phyloP scores from a whole-genome alignment of 1,140 invertebrate genomes.

The Pseudomyrmex gracilis region DNA sequence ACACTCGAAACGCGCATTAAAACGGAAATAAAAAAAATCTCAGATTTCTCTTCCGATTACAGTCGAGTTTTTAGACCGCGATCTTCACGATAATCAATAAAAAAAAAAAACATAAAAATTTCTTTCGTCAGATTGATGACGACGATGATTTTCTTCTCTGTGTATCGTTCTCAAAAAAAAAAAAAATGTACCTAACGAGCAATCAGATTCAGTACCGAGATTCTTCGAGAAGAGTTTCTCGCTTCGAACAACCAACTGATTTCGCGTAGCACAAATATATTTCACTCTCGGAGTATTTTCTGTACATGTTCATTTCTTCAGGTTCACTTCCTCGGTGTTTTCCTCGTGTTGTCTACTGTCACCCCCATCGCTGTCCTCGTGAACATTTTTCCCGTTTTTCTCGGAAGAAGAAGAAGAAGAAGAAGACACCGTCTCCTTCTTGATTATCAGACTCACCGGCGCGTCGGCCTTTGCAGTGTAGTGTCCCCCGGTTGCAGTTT shows the following conservation, averaged over 20 bases:
- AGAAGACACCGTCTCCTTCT: slow-evolving; percentile 3
- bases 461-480: slow-evolving; percentile 62
- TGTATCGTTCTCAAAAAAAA: background rate
- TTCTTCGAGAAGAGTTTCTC: slow-evolving; percentile 36
- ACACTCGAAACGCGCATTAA: no score
- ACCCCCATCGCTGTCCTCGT: background rate
- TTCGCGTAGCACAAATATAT: background rate
- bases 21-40: no score
- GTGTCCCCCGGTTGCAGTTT: slow-evolving; percentile 70
- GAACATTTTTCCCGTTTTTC: background rate
- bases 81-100: no score
- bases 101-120: no score
- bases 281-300: background rate
- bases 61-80: no score
- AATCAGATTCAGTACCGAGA: slow-evolving; percentile 33
- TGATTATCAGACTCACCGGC: slow-evolving; percentile 61
- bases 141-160: background rate
- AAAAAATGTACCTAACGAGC: slow-evolving; percentile 6
- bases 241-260: slow-evolving; percentile 1
- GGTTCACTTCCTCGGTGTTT: background rate
- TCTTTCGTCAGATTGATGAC: no score
- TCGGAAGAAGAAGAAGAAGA: slow-evolving; percentile 22
- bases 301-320: background rate
- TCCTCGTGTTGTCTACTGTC: background rate
- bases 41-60: no score